Evolutionary conservation across 1,140 invertebrate genomes (phyloP), one percentile per base, ranked within the genome.

Genomic region (Thereuonema tuberculata): DNA sequence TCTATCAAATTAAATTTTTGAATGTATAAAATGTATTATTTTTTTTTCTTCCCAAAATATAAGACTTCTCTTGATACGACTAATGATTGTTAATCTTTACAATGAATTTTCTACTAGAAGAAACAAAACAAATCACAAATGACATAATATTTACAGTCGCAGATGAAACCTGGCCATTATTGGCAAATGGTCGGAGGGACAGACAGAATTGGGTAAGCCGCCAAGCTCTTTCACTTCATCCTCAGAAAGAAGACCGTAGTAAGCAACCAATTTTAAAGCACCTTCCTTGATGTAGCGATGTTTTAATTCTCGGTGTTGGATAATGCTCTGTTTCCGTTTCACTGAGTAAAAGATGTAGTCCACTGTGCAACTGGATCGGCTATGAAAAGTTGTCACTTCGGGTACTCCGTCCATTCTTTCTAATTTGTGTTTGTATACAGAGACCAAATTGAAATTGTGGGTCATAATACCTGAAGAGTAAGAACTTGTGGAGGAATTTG

Each of bases 111-210:
- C n/a, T n/a, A n/a, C n/a, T n/a, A n/a, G n/a, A n/a, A n/a, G n/a
- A n/a, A n/a, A n/a, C n/a, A n/a, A n/a, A n/a, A n/a, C n/a, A n/a
- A n/a, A n/a, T n/a, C n/a, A n/a, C n/a, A n/a, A n/a, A n/a, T n/a
- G n/a, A n/a, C n/a, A n/a, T n/a, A n/a, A n/a, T n/a, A n/a, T n/a
- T n/a, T n/a, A n/a, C n/a, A n/a, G n/a, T n/a, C n/a, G n/a, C n/a
- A 58, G 23, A 24, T 74, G 70, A 72, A 84, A 84, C 61, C 75
- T 78, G 1, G 82, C 83, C 12, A 82, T 79, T 2, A 88, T 68
- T 26, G 81, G 79, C 15, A 87, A 78, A 70, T 91, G 87, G 74
- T 91, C 87, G 1, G 87, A 89, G 1, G 84, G 84, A 47, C 82
- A 75, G 2, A 75, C 72, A 37, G 75, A 71, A 71, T 89, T 90